Evolutionary conservation across 2,113 vertebrate species (phyloP).

Genomic region (Cephalopholis sonnerati): DNA sequence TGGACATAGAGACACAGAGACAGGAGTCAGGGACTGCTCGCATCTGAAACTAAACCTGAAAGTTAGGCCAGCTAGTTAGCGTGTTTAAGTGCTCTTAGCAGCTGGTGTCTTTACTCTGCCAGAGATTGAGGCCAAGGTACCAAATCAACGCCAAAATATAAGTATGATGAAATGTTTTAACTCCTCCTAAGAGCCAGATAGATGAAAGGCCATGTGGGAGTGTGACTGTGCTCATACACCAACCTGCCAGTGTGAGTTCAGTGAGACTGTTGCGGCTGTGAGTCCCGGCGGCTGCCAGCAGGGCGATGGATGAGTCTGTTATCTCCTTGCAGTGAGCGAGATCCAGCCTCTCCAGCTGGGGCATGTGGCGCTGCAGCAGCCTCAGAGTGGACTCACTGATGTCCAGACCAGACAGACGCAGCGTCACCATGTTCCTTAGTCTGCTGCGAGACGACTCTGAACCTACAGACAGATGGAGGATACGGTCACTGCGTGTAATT

Average conservation of each 20-base stretch:
- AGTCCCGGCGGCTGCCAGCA: conserved; percentile 92
- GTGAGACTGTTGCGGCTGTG: conserved; percentile 93
- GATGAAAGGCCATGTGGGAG: neutral
- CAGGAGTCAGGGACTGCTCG: too few relatives aligned
- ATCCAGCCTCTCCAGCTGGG: conserved; percentile 93
- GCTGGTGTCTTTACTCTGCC: too few relatives aligned
- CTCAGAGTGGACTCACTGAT: conserved; percentile 92
- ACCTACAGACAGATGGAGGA: conserved; percentile 74
- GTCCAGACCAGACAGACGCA: conserved; percentile 94
- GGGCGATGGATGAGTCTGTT: conserved; percentile 91
- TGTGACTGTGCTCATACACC: neutral
- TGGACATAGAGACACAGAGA: too few relatives aligned
- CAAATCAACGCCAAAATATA: too few relatives aligned
- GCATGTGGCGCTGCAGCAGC: conserved; percentile 95
- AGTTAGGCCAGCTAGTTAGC: too few relatives aligned
- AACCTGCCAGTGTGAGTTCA: conserved; percentile 95
- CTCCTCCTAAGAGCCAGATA: neutral
- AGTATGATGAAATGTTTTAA: neutral
- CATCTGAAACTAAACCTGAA: too few relatives aligned
- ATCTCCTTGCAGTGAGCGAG: conserved; percentile 95
- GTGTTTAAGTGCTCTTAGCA: too few relatives aligned
- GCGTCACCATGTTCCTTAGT: conserved; percentile 92
- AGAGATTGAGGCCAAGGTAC: too few relatives aligned
- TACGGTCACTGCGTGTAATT: neutral
- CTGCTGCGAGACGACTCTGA: conserved; percentile 94